phyloP scores from a whole-genome alignment of 1,140 invertebrate genomes.

The Cyphomyrmex costatus region DNA sequence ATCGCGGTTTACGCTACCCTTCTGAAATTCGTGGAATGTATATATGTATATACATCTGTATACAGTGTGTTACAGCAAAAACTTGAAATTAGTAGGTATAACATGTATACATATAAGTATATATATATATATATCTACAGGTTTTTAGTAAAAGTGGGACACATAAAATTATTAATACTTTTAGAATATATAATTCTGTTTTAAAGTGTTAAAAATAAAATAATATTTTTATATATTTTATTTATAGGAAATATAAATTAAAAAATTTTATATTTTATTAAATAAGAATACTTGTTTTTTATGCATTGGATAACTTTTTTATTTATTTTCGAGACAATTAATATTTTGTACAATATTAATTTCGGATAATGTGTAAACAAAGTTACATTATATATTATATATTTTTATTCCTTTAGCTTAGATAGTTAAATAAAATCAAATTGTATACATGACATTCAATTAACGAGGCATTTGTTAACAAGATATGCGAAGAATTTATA shows the following conservation, averaged over 20 bases:
- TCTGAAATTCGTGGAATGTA: conserved; percentile 31
- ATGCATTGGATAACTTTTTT: not conserved
- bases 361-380: not conserved
- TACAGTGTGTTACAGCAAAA: not conserved
- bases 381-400: not conserved
- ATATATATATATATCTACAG: no score
- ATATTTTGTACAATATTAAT: not conserved
- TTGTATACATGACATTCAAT: not conserved
- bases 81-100: not conserved
- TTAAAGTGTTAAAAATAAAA: no score
- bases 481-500: not conserved
- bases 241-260: no score
- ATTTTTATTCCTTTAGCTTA: not conserved
- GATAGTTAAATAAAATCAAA: not conserved
- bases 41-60: not conserved
- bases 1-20: conserved; percentile 54
- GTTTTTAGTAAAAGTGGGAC: not conserved
- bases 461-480: not conserved
- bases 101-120: no score
- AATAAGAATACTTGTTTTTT: not conserved
- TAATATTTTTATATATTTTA: no score
- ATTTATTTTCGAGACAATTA: not conserved
- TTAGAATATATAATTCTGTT: no score
- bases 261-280: no score
- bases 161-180: no score